Evolutionary conservation across 2,113 vertebrate genomes (phyloP).

Genomic region (Chascanopsetta lugubris): DNA sequence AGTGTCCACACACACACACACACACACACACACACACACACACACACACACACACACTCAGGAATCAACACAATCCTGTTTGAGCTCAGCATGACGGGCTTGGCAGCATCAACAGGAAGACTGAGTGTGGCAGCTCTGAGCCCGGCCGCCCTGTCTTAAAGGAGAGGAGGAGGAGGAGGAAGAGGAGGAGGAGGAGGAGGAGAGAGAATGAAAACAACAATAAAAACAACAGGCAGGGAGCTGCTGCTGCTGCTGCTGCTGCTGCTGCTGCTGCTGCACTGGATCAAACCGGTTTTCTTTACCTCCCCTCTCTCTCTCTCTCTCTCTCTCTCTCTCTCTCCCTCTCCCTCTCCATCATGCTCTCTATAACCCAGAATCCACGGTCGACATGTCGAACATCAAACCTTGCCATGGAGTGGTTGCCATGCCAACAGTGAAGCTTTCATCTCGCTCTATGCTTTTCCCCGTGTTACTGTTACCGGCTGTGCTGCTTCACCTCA

Average conservation of each 20-base stretch:
- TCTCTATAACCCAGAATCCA: conserved; percentile 34
- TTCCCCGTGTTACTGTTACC: conserved; percentile 24
- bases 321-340: conserved; percentile 16
- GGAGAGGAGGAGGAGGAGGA: conserved; percentile 1
- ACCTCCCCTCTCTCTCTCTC: conserved; percentile 22
- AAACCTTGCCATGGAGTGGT: conserved; percentile 45
- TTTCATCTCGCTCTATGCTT: conserved; percentile 49
- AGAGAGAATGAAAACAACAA: conserved; percentile 10
- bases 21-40: not conserved
- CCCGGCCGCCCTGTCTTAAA: conserved; percentile 10
- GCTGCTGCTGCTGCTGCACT: too few species aligned
- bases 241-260: too few species aligned
- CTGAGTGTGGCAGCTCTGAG: conserved; percentile 6
- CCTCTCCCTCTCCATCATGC: conserved; percentile 16
- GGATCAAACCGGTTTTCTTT: conserved; percentile 63
- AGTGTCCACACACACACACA: not conserved
- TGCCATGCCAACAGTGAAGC: conserved; percentile 71
- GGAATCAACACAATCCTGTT: conserved; percentile 7
- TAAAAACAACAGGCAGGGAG: conserved; percentile 35
- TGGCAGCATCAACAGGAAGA: conserved; percentile 14
- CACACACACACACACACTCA: not conserved
- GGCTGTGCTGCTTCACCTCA: conserved; percentile 34
- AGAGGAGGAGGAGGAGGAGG: conserved; percentile 6
- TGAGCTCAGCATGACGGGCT: conserved; percentile 5
- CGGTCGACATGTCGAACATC: conserved; percentile 55